Evolutionary conservation across 1,140 invertebrate genomes (phyloP).

Genomic region (Ceratosolen solmsi): DNA sequence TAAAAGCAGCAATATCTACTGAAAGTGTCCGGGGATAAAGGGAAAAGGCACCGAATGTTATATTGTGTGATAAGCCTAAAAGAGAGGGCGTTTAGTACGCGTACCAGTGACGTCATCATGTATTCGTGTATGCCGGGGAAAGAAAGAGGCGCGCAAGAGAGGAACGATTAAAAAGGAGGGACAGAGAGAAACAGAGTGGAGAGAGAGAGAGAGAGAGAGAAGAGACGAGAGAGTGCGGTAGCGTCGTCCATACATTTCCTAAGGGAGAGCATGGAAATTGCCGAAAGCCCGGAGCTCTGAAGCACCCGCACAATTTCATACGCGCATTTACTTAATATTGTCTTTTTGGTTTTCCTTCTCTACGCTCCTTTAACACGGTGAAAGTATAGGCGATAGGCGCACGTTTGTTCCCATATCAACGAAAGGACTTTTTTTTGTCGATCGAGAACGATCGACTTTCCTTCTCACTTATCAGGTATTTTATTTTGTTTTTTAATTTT

Average conservation of each 20-base stretch:
- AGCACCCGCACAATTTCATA: slow-evolving; percentile 1
- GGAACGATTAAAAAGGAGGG: slow-evolving; percentile 10
- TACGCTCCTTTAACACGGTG: neutral
- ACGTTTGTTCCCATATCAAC: neutral
- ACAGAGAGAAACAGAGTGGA: slow-evolving; percentile 11
- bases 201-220: slow-evolving; percentile 5
- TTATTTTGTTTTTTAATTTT: slow-evolving; percentile 12
- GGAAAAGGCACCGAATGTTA: neutral
- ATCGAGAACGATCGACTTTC: slow-evolving; percentile 39
- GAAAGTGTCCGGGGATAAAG: neutral
- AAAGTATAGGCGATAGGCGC: neutral
- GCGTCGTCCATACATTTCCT: slow-evolving; percentile 32
- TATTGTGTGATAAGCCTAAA: slow-evolving; percentile 26
- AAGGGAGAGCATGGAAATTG: slow-evolving; percentile 48
- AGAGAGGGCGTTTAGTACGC: slow-evolving; percentile 39
- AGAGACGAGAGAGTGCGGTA: slow-evolving; percentile 1
- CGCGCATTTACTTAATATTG: neutral
- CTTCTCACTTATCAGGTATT: neutral
- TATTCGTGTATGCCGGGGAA: slow-evolving; percentile 10
- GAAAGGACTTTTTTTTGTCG: slow-evolving; percentile 45
- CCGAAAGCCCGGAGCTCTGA: slow-evolving; percentile 22
- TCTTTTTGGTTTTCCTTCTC: neutral
- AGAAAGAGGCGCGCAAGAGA: slow-evolving; percentile 11
- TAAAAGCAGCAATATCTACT: neutral
- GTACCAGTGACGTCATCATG: slow-evolving; percentile 44